Evolutionary conservation across 2,113 vertebrate species (phyloP).

Genomic region (Motacilla alba): DNA sequence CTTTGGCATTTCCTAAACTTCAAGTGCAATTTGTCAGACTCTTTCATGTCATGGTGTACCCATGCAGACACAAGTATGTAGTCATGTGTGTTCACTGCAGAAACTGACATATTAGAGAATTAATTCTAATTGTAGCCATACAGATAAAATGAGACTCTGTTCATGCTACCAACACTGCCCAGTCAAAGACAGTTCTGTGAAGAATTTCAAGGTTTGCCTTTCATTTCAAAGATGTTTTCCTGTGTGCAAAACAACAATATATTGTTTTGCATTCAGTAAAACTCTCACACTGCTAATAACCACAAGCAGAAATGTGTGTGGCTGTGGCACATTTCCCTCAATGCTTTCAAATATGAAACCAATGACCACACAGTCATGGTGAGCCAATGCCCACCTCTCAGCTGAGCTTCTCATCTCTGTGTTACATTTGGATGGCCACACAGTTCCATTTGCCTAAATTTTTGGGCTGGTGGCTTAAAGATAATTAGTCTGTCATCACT

Average conservation of each 20-base stretch:
- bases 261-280: background rate
- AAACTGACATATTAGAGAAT: background rate
- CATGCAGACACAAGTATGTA: background rate
- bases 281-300: background rate
- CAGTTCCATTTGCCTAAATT: background rate
- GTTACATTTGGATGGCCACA: background rate
- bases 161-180: background rate
- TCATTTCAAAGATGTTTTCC: background rate
- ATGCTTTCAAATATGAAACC: background rate
- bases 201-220: background rate
- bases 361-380: background rate
- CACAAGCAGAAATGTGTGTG: background rate
- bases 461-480: background rate
- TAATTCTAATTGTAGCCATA: background rate
- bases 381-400: background rate
- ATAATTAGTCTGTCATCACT: background rate
- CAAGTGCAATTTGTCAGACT: background rate
- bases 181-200: background rate
- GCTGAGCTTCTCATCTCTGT: background rate
- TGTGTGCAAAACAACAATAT: background rate
- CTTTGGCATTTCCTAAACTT: background rate
- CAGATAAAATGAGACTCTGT: background rate
- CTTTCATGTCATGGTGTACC: background rate
- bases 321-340: background rate
- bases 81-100: background rate